Evolutionary conservation across 2,888 invertebrate species (phyloP).

Genomic region (Drosophila borborema): DNA sequence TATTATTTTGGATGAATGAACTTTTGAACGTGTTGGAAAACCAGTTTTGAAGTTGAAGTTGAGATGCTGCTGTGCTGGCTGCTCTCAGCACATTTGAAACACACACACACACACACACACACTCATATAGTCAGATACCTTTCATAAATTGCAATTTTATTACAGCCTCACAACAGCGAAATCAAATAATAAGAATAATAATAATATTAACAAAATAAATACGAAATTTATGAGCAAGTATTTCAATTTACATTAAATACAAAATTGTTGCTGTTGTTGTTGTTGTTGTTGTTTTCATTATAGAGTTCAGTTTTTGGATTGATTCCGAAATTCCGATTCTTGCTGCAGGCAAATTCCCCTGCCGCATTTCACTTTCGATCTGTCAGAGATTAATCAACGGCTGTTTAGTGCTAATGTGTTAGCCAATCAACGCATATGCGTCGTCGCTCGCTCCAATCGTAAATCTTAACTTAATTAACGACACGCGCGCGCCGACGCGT

Average conservation of each 20-base stretch:
- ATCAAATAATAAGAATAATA: constrained; percentile 12
- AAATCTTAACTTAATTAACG: constrained; percentile 76
- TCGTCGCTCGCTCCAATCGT: constrained; percentile 51
- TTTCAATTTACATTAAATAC: constrained; percentile 23
- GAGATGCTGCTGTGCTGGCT: constrained; percentile 12
- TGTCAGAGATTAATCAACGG: constrained; percentile 58
- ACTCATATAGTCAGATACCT: constrained; percentile 32
- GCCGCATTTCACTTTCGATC: constrained; percentile 58
- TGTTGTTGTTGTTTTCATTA: not conserved
- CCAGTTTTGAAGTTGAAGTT: constrained; percentile 54
- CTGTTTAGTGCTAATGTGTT: constrained; percentile 61
- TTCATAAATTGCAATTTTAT: constrained; percentile 71
- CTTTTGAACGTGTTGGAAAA: constrained; percentile 58
- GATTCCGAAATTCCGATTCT: constrained; percentile 10
- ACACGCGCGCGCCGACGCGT: constrained; percentile 65
- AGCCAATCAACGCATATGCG: constrained; percentile 31
- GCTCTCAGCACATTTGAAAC: constrained; percentile 39
- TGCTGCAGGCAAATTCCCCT: constrained; percentile 13
- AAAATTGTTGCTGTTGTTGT: constrained; percentile 3
- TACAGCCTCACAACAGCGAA: constrained; percentile 41
- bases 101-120: constrained; percentile 12
- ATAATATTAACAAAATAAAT: constrained; percentile 31
- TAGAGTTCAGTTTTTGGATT: constrained; percentile 20
- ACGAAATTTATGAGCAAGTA: constrained; percentile 49
- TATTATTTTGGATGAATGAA: constrained; percentile 82